Base-by-base conservation (phyloP, 2,888 invertebrate genomes). In the Polia nebulosa region DNA sequence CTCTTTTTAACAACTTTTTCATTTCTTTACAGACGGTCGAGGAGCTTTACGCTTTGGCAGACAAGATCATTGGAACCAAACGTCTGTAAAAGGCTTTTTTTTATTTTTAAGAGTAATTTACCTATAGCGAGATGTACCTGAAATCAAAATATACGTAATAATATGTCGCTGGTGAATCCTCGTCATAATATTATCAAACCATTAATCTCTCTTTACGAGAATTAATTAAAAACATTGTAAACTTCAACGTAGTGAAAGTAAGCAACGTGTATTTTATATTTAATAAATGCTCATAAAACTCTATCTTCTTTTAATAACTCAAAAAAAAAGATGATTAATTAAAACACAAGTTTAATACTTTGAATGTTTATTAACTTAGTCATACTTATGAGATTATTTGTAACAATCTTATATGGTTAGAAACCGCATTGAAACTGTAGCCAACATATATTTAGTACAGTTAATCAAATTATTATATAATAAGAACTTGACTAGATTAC, bases 31-130 rank as follows among this genome's bases (percentile, higher is more conserved):
- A 97, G 97, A 97, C 96, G 4, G 97, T 97, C 57, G 97, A 97
- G 82, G 97, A 97, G 85, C 94, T 97, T 83, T 97, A 97, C 87
- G 90, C 94, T 15, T 91, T 97, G 81, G 97, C 97, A 5, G 97
- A 97, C 87, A 96, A 96, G 88, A 97, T 97, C 53, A 96, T 97
- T 63, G 97, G 95, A 82, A 91, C 89, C 3, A 95, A 95, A 87
- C 94, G 94, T 73, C 74, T 93, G 44, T 93, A 87, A 87, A 67
- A 53, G 29, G 3, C 51, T 36, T 44, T 49, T 78, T 62, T 80
- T 79, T 72, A 71, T 79, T 78, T 80, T 68, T 83, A 85, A 84
- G 87, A 67, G 65, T 82, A 84, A 80, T 9, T 59, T 72, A 64
- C 77, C 52, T 58, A 62, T 64, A 66, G 36, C 55, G 22, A 67